Base-by-base conservation (phyloP, 2,888 invertebrate genomes). In the Nematopogon swammerdamellus region DNA sequence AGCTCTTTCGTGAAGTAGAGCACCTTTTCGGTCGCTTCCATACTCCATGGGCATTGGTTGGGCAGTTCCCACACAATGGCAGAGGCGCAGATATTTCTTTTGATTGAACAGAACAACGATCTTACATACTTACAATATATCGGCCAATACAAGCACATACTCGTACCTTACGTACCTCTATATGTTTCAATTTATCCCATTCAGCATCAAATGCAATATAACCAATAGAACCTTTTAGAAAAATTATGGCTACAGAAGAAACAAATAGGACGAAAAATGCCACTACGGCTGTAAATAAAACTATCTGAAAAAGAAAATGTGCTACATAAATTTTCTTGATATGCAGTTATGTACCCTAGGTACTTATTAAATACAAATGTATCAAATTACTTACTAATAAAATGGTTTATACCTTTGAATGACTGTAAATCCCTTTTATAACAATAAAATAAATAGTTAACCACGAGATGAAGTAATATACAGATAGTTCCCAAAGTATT, bases 401-500 rank as follows among this genome's bases (percentile, higher is more conserved):
- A 48, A 44, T 11, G 36, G 10, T 30, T 18, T 14, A 30, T 55
- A 69, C 77, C 66, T 79, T 79, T 1, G 76, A 76, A 56, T 71
- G 76, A 53, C 77, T 73, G 54, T 79, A 79, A 51, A 79, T 65
- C 45, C 67, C 58, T 54, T 77, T 79, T 54, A 72, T 59, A 2
- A 68, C 64, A 4, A 79, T 65, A 16, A 71, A 65, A 55, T 77
- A 79, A 42, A 79, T 62, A 3, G 76, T 55, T 1, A 67, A n/a
- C 76, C 77, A 79, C 48, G 64, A 64, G 45, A 77, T 65, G 1
- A 69, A 55, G 55, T 65, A 73, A 58, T 79, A 77, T 1, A 59
- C 53, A 0, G 66, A 57, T 48, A 77, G 56, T 53, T 79, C 76
- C 59, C 70, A 62, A 11, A 72, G 72, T 1, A 76, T 54, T 44